Conservation (phyloP, 2,888 invertebrate genomes). For the Oligia fasciuncula region DNA sequence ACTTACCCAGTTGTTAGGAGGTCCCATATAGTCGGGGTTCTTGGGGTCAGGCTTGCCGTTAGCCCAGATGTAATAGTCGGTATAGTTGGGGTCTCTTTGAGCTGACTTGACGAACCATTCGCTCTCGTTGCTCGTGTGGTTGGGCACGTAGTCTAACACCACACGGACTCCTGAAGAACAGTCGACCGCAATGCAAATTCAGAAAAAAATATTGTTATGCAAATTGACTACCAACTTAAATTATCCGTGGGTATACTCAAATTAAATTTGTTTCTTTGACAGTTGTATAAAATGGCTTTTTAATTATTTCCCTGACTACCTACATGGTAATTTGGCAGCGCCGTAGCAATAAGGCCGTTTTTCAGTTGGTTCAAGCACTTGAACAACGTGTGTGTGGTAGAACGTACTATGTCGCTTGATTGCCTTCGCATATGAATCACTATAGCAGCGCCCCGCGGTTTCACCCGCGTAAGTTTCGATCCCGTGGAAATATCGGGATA, state of each 20-base stretch:
- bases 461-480: too few relatives aligned
- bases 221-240: not conserved
- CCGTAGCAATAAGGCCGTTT: not conserved
- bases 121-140: slow-evolving; percentile 94
- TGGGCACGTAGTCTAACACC: slow-evolving; percentile 92
- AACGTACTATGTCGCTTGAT: not conserved
- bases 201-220: not conserved
- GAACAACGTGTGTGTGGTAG: too few relatives aligned
- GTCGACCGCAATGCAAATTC: not conserved
- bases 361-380: not conserved
- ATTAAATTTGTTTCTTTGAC: too few relatives aligned
- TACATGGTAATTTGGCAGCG: not conserved
- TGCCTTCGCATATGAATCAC: not conserved
- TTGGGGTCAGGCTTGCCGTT: slow-evolving; percentile 81
- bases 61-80: slow-evolving; percentile 93
- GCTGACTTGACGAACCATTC: slow-evolving; percentile 95
- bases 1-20: slow-evolving; percentile 94
- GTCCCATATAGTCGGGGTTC: slow-evolving; percentile 71
- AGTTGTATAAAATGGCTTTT: too few relatives aligned
- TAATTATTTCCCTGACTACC: not conserved
- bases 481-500: too few relatives aligned
- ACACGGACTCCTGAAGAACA: slow-evolving; percentile 84
- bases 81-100: slow-evolving; percentile 88
- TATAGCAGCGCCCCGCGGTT: not conserved
- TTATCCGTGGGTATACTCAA: not conserved